Evolutionary conservation across 2,888 invertebrate species (phyloP), one percentile per base, ranked within the genome.

Genomic region (Busseola fusca): DNA sequence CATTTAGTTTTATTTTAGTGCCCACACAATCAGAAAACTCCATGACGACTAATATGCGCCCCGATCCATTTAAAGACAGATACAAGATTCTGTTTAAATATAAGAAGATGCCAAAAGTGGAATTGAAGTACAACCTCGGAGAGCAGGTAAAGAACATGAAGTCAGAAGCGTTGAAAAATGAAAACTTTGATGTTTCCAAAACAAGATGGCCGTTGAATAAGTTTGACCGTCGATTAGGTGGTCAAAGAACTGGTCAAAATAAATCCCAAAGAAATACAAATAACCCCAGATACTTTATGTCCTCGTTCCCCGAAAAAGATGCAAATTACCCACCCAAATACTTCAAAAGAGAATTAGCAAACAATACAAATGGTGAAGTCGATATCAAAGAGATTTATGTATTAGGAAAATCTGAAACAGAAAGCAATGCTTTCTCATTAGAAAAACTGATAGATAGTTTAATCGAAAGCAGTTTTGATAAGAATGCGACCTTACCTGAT

Each of bases 131-230:
- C 60, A 92, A 92, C 73, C 84, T 93, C 50, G 87, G 92, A 50
- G 94, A 95, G 72, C 93, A 93, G 79, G 89, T 94, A 0, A 94
- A 90, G 76, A 90, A 93, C 67, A 89, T 85, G 69, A 93, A 91
- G 73, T 84, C 90, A 42, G 90, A 91, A 18, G 77, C 84, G 64
- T 45, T 87, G 0, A 92, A 88, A 81, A 72, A 78, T 54, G 91
- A 92, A 56, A 86, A 83, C 18, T 75, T 87, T 10, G 92, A 92
- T 58, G 81, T 91, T 14, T 90, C 91, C 0, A 92, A 90, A 72
- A 90, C 91, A 56, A 91, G 92, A 76, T 94, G 94, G 94, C 93
- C 93, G 0, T 69, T 85, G 66, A 89, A 87, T 52, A 90, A 88
- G 68, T 76, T 73, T 1, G 86, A 87, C 56, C 87, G 85, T 37